Evolutionary conservation across 2,113 vertebrate genomes (phyloP).

Genomic region (Clinocottus analis): DNA sequence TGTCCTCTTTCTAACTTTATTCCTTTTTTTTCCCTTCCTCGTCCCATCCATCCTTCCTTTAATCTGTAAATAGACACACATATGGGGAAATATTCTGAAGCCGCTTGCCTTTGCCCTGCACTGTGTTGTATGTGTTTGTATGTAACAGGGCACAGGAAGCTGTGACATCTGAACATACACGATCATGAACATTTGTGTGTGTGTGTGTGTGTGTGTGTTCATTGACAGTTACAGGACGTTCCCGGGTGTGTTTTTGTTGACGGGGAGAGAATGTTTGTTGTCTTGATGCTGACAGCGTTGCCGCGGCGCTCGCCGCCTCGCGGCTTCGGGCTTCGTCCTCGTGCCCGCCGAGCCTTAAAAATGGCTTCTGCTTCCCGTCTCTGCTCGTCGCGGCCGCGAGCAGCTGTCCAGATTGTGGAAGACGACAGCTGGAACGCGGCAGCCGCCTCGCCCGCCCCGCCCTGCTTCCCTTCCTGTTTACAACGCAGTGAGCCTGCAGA

Average conservation of each 20-base stretch:
- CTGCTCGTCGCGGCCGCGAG: neutral
- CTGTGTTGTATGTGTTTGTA: neutral
- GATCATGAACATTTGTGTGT: neutral
- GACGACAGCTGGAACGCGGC: neutral
- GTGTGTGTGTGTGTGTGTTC: neutral
- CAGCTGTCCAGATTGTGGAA: neutral
- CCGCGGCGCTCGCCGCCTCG: neutral
- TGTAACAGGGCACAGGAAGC: neutral
- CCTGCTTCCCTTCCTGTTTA: neutral
- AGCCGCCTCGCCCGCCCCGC: neutral
- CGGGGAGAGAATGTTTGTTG: slow-evolving; percentile 15
- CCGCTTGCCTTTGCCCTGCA: neutral
- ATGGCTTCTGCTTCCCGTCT: slow-evolving; percentile 36
- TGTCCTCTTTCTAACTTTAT: neutral
- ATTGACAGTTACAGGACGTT: neutral
- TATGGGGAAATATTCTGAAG: neutral
- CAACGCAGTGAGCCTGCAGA: neutral
- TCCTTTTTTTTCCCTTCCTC: neutral
- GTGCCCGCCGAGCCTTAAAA: slow-evolving; percentile 34
- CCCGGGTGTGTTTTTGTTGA: neutral
- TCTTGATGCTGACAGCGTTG: too few species aligned
- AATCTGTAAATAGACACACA: neutral
- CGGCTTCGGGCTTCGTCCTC: slow-evolving; percentile 18
- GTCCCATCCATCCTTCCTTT: too few species aligned
- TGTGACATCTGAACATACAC: neutral